Conservation (phyloP, 64 coral and sea anemone genomes). For the Actinia tenebrosa region DNA sequence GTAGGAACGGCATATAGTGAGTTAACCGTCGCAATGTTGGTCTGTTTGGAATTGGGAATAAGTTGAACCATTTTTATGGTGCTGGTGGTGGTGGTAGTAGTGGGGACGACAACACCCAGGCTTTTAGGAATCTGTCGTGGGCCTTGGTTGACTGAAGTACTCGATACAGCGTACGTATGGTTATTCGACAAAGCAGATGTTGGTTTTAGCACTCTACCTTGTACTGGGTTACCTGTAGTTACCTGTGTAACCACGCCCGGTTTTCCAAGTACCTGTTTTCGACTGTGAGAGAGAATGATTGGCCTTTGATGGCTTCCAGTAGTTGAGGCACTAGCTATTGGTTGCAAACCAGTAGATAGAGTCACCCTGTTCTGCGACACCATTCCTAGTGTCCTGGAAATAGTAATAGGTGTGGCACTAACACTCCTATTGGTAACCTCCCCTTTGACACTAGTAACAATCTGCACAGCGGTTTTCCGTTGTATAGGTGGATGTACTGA, state of each 20-base stretch:
- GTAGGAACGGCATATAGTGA: background rate
- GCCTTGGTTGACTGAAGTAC: background rate
- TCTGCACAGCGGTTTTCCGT: background rate
- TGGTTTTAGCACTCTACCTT: background rate
- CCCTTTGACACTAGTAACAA: background rate
- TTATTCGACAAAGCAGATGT: background rate
- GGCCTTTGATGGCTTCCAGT: background rate
- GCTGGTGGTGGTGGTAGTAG: background rate
- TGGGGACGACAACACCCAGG: background rate
- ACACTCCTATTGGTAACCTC: background rate
- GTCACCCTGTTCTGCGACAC: background rate
- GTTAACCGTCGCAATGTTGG: background rate
- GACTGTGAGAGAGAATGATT: background rate
- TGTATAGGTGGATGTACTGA: background rate
- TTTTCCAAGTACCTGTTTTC: background rate
- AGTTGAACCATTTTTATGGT: background rate
- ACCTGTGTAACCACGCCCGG: background rate
- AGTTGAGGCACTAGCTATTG: background rate
- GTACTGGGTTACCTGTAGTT: background rate
- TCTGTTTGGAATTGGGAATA: background rate
- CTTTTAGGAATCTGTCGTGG: background rate
- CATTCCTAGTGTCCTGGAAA: background rate
- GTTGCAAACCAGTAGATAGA: background rate
- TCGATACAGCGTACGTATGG: background rate
- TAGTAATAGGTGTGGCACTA: background rate